Evolutionary conservation across 2,888 invertebrate species (phyloP), one percentile per base, ranked within the genome.

Genomic region (Sussaba pulchella): DNA sequence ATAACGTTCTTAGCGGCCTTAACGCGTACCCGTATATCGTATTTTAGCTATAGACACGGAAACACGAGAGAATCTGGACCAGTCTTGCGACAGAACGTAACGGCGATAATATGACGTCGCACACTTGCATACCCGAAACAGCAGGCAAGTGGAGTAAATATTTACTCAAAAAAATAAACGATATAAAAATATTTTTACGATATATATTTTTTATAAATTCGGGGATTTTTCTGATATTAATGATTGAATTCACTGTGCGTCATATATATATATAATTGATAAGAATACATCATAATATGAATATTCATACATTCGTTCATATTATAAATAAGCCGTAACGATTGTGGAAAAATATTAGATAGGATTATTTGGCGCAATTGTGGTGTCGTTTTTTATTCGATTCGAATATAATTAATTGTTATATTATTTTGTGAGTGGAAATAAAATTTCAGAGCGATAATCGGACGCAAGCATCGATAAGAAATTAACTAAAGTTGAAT

Each of bases 101-200:
- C 50, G 84, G 63, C 81, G n/a, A n/a, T n/a, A 85, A 84, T 79
- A 87, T 88, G 87, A 84, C 70, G 9, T 83, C 87, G 63, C 89
- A 91, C 57, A 88, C 87, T 61, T 89, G 89, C 67, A 80, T 85
- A 59, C 84, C 88, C 61, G 87, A 86, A 67, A 83, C 84, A 66
- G 79, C 85, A 78, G 88, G 90, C 88, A 87, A 86, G 85, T 85
- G 41, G 14, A 50, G 31, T 47, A 43, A 10, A 45, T 8, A 24
- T 36, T 19, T 14, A 43, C 3, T 19, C 9, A 21, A 31, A 31
- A 31, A 31, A 31, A 31, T 31, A 5, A 31, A 31, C 2, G 24
- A 2, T n/a, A n/a, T n/a, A n/a, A n/a, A n/a, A n/a, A n/a, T n/a
- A n/a, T n/a, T n/a, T n/a, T n/a, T n/a, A n/a, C n/a, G n/a, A n/a